Evolutionary conservation across 2,797 vertebrate species (phyloP).

Genomic region (Acanthiza pusilla): DNA sequence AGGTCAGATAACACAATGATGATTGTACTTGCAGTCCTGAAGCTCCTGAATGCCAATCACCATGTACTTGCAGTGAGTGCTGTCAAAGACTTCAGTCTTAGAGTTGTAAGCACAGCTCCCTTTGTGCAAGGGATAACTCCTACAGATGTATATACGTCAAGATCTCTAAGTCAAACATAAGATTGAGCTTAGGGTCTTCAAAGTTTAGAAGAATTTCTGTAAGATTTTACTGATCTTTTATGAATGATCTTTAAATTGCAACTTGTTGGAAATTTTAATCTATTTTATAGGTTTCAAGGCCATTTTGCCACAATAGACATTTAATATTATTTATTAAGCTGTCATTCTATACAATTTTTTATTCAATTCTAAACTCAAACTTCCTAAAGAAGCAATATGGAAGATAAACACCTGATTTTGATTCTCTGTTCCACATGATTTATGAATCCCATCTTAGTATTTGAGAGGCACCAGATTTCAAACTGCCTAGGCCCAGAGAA

Average conservation of each 20-base stretch:
- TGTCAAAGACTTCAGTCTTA: background rate
- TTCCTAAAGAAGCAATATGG: background rate
- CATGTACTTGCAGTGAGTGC: background rate
- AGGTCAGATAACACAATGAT: background rate
- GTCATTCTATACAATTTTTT: background rate
- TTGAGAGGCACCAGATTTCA: background rate
- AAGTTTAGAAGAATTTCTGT: background rate
- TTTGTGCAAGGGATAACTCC: background rate
- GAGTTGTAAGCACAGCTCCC: rapidly evolving
- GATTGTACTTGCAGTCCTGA: background rate
- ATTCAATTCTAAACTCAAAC: background rate
- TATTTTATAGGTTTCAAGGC: background rate
- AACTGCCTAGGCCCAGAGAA: background rate
- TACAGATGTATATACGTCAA: rapidly evolving
- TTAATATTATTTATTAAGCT: background rate
- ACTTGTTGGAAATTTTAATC: background rate
- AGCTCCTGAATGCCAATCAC: background rate
- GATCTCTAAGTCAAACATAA: background rate
- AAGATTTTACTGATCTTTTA: background rate
- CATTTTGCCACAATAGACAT: background rate
- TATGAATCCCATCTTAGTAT: background rate
- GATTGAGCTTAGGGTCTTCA: background rate
- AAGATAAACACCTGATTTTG: background rate
- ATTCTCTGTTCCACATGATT: background rate
- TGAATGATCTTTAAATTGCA: background rate